Conservation (phyloP, 2,113 vertebrate species). For the Melanerpes aurifrons region DNA sequence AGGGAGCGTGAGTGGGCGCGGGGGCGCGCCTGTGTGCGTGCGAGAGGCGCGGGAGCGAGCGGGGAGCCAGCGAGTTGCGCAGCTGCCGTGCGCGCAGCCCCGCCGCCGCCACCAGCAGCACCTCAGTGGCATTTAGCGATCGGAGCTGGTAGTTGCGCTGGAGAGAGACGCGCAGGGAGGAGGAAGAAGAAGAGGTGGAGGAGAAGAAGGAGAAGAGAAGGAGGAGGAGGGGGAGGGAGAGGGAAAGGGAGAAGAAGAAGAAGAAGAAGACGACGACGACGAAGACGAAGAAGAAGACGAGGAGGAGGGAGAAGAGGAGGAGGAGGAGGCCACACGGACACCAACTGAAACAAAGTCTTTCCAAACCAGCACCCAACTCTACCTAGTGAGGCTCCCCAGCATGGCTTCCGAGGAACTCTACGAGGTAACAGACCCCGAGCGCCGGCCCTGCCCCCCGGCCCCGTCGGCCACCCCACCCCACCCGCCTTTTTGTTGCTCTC, state of each 20-base stretch:
- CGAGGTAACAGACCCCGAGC: conserved; percentile 72
- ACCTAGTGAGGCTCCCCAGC: conserved; percentile 71
- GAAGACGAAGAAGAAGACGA: neutral
- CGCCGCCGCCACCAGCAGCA: conserved; percentile 32
- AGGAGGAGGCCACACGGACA: conserved; percentile 66
- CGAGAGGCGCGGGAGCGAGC: conserved; percentile 27
- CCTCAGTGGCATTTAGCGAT: conserved; percentile 54
- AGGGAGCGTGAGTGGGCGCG: neutral
- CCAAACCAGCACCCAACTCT: conserved; percentile 64
- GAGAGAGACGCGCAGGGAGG: conserved; percentile 21
- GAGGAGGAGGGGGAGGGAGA: neutral
- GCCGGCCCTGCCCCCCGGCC: neutral
- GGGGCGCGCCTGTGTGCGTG: neutral
- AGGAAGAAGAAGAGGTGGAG: neutral
- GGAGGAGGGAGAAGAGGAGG: rapidly evolving
- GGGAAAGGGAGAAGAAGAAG: neutral
- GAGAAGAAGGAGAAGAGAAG: neutral
- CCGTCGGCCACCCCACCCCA: neutral
- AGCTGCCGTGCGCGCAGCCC: conserved; percentile 77
- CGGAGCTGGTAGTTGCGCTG: conserved; percentile 46
- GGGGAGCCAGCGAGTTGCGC: conserved; percentile 72
- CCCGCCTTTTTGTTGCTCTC: conserved; percentile 16
- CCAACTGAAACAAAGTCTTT: conserved; percentile 79
- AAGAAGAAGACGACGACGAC: neutral
- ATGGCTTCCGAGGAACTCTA: conserved; percentile 86